Percentiles rank a stretch among this genome's conserved stretches.
Evolutionary conservation across 2,113 vertebrate genomes (phyloP).

Genomic region (Corydoras maculifer): DNA sequence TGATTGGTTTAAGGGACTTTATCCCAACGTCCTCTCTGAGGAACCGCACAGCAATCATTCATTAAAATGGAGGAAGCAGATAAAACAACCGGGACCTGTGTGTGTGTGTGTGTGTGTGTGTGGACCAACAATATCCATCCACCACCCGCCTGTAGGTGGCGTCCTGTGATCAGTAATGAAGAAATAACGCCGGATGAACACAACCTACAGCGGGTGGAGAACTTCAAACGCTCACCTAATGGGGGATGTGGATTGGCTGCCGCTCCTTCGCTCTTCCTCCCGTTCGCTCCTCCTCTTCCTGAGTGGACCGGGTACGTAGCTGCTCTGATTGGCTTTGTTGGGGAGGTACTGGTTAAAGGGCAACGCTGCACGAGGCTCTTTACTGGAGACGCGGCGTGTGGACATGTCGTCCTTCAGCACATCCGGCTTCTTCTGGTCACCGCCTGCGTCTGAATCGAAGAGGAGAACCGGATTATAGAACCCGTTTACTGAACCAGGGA

Average conservation of each 20-base stretch:
- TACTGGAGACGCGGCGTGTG: conserved; percentile 77
- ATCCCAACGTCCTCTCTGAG: conserved; percentile 31
- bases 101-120: no score
- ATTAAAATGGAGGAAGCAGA: background rate
- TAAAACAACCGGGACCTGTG: no score
- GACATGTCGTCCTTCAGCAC: conserved; percentile 96
- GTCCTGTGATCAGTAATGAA: no score
- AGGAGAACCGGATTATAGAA: background rate
- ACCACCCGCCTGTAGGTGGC: no score
- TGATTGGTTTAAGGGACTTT: conserved; percentile 49
- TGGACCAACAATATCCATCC: no score
- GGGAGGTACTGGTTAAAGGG: conserved; percentile 98
- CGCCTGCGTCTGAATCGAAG: conserved; percentile 74
- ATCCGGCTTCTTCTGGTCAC: conserved; percentile 82
- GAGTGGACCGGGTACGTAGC: conserved; percentile 77
- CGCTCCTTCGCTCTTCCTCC: conserved; percentile 84
- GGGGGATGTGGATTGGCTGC: conserved; percentile 66
- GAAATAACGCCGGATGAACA: no score
- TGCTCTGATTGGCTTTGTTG: conserved; percentile 84
- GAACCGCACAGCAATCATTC: background rate
- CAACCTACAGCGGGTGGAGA: no score
- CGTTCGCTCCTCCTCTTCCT: conserved; percentile 76
- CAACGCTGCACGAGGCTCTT: conserved; percentile 79
- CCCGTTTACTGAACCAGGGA: no score
- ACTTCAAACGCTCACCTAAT: conserved; percentile 30